Evolutionary conservation across 2,888 invertebrate species (phyloP).

Genomic region (Troides oblongomaculatus): DNA sequence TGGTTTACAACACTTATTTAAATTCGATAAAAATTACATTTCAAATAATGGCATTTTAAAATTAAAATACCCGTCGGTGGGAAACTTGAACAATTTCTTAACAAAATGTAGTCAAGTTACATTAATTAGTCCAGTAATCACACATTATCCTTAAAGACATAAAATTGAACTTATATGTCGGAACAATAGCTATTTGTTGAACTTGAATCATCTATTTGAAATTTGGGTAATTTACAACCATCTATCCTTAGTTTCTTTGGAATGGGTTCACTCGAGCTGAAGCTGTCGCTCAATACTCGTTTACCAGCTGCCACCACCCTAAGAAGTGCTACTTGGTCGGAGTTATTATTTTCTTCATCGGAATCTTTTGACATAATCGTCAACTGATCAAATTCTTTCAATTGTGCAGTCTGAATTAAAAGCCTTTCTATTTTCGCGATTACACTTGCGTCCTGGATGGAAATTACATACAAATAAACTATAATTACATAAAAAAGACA

Average conservation of each 20-base stretch:
- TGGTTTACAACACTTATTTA: slow-evolving; percentile 5
- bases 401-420: slow-evolving; percentile 45
- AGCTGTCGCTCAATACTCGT: slow-evolving; percentile 55
- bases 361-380: slow-evolving; percentile 35
- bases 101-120: not conserved
- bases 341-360: slow-evolving; percentile 56
- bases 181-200: slow-evolving; percentile 58
- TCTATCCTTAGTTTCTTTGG: slow-evolving; percentile 58
- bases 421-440: slow-evolving; percentile 62
- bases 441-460: slow-evolving; percentile 57
- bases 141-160: not conserved
- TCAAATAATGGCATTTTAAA: slow-evolving; percentile 13
- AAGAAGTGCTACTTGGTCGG: slow-evolving; percentile 47
- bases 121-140: no score
- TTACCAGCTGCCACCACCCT: slow-evolving; percentile 53
- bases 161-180: slow-evolving; percentile 38
- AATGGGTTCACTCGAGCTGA: slow-evolving; percentile 58
- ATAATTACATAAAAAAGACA: no score
- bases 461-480: slow-evolving; percentile 2
- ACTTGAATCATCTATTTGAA: slow-evolving; percentile 50
- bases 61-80: slow-evolving; percentile 16
- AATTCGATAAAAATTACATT: slow-evolving; percentile 16
- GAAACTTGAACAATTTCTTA: not conserved
- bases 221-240: slow-evolving; percentile 32
- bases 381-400: slow-evolving; percentile 44